phyloP scores from a whole-genome alignment of 2,888 invertebrate species.

The Thelaira solivaga region DNA sequence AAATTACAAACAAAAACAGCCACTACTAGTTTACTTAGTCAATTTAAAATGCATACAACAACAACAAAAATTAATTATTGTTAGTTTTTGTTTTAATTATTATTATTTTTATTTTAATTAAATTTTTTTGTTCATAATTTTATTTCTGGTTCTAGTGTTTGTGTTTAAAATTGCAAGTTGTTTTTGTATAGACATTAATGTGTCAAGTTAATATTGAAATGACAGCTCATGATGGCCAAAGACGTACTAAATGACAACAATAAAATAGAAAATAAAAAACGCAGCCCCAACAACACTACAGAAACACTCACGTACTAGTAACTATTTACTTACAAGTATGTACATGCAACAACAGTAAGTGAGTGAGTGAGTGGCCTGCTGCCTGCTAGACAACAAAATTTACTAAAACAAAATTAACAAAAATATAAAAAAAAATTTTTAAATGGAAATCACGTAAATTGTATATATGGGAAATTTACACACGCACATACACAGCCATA shows the following conservation, averaged over 20 bases:
- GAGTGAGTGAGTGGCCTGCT: no score
- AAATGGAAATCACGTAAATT: constrained; percentile 59
- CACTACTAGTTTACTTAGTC: no score
- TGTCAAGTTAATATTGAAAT: constrained; percentile 60
- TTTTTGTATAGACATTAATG: constrained; percentile 52
- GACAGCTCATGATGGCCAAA: constrained; percentile 59
- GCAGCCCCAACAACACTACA: no score
- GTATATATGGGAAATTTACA: constrained; percentile 52
- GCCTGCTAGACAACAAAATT: neutral
- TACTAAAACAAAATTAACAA: neutral
- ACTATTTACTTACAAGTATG: neutral
- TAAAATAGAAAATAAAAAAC: no score
- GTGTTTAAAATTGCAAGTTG: constrained; percentile 8
- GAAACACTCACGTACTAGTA: no score
- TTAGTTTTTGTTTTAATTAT: neutral
- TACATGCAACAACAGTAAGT: constrained; percentile 15
- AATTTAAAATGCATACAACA: neutral
- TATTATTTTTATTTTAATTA: neutral
- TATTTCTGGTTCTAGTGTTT: neutral
- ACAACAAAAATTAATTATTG: neutral
- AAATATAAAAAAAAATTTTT: constrained; percentile 18
- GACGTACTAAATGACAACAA: constrained; percentile 32
- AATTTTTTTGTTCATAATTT: neutral
- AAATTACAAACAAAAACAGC: no score
- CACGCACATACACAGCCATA: constrained; percentile 12